Conservation (phyloP, 2,797 vertebrate species). For the Tragopan temminckii region DNA sequence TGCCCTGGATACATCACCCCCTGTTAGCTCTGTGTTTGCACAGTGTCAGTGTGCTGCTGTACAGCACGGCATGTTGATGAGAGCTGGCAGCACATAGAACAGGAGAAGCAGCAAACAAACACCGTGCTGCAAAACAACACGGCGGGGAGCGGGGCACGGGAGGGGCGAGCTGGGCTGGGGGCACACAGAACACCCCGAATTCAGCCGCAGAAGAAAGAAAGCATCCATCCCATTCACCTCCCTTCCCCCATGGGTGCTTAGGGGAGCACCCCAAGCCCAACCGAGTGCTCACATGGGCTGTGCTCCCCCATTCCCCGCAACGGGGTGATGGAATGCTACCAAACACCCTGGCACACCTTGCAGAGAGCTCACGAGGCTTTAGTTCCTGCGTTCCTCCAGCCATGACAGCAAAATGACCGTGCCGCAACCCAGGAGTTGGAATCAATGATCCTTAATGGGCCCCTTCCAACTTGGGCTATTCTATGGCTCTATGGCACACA, state of each 20-base stretch:
- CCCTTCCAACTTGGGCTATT: background rate
- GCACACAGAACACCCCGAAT: background rate
- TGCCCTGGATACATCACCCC: constrained; percentile 68
- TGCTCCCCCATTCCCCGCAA: background rate
- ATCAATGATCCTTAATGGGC: background rate
- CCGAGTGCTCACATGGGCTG: too few relatives aligned
- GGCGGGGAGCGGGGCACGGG: background rate
- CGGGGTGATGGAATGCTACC: background rate
- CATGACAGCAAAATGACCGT: background rate
- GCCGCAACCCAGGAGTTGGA: background rate
- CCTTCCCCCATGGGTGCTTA: too few relatives aligned
- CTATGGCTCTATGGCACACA: background rate
- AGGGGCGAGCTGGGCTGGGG: background rate
- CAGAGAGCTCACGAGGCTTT: background rate
- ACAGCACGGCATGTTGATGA: background rate
- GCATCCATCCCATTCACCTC: background rate
- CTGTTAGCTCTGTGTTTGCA: constrained; percentile 36
- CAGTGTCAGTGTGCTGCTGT: constrained; percentile 8
- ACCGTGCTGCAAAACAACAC: accelerated
- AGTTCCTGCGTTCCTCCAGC: background rate
- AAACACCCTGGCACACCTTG: background rate
- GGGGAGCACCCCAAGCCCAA: too few relatives aligned
- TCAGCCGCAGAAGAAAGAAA: background rate
- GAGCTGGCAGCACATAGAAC: constrained; percentile 7
- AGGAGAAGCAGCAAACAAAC: background rate